Evolutionary conservation across 2,113 vertebrate genomes (phyloP), one percentile per base, ranked within the genome.

Genomic region (Panthera leo): DNA sequence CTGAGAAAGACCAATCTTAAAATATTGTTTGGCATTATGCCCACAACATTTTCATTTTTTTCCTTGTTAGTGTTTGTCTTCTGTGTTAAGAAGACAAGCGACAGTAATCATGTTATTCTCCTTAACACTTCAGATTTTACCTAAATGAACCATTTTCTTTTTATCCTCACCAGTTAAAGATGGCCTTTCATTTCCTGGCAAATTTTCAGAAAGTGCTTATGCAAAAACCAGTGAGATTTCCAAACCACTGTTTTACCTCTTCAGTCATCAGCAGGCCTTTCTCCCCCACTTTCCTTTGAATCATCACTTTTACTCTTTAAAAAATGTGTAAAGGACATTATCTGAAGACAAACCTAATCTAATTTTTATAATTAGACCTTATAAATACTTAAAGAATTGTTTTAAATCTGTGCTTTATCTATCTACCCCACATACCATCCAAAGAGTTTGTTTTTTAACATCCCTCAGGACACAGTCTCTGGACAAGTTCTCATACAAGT

Each of bases 1-100:
- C 90, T 96, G 80, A 97, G 97, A 98, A 97, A 98, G 70, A 92
- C 85, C 92, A 93, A 95, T 79, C 90, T 96, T 96, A 91, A 97
- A 96, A 95, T 97, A 93, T 53, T 90, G 58, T 85, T 97, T 96
- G 97, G 94, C 87, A 70, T n/a, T 86, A 34, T 4, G 85, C 96
- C 94, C 80, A 34, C 68, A 88, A 68, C 85, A 76, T 98, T 96
- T 97, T 96, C 87, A 71, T 80, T 96, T 92, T 79, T 95, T 96
- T 96, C 61, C n/a, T 78, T 96, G 78, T 88, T 91, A 65, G 70
- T 95, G 55, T 94, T 97, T 97, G 71, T 96, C 90, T 97, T 94
- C 55, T 96, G 27, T 45, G 68, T 90, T 51, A 94, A 85, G 61
- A 90, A 34, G 42, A 82, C 70, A 67, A 97, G 80, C 45, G 71